These are phyloP conservation scores for Aproaerema taeniolella DNA, from an alignment of 2,888 invertebrate species.

Conservation along the genomic window DNA sequence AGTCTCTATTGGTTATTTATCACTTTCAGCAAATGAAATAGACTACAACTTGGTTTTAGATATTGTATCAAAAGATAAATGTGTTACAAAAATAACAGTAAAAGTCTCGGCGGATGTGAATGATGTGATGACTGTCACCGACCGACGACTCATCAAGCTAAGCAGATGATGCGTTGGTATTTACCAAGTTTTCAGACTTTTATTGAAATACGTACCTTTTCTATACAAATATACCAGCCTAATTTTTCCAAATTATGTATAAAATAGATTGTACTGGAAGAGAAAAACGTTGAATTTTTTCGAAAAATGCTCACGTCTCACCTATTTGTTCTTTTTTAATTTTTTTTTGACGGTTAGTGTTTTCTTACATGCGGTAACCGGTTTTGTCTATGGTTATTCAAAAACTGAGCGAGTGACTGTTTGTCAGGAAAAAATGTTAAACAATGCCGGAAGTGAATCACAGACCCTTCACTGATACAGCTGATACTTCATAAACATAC, in stretches of 20 bases:
- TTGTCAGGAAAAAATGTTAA: no score
- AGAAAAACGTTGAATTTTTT: conserved; percentile 19
- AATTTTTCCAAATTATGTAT: background rate
- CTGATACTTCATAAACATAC: no score
- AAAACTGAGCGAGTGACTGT: no score
- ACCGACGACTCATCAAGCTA: conserved; percentile 55
- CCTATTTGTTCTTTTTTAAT: conserved; percentile 31
- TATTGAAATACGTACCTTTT: conserved; percentile 1
- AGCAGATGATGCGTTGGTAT: conserved; percentile 19
- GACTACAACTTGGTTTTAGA: background rate
- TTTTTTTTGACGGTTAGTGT: background rate
- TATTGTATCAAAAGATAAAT: background rate
- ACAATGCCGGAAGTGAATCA: no score
- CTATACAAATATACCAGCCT: background rate
- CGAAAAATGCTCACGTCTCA: conserved; percentile 27
- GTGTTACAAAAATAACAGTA: conserved; percentile 46
- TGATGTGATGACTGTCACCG: conserved; percentile 40
- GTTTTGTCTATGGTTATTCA: background rate
- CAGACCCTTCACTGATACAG: no score
- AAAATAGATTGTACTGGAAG: background rate
- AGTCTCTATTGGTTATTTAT: background rate
- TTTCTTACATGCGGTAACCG: background rate
- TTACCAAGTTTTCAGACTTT: no score
- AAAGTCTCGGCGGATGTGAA: conserved; percentile 55
- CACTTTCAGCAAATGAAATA: background rate